A percentile compares a stretch with the other conserved stretches of the same genome.
Conservation (phyloP, 2,113 vertebrate genomes). For the Microtus ochrogaster region DNA sequence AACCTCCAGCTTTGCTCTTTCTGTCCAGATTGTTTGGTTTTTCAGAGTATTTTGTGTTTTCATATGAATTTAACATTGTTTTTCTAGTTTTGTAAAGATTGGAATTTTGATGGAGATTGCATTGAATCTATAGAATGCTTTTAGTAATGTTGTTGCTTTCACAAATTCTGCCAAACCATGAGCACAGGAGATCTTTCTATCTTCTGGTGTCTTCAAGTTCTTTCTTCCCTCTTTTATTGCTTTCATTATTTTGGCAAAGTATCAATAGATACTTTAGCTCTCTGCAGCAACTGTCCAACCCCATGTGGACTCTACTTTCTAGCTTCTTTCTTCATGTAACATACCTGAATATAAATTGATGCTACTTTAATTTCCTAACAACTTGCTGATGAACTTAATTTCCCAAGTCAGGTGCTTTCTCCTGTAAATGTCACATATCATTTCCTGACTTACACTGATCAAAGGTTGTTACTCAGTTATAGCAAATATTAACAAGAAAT, state of each 20-base stretch:
- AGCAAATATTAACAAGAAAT: neutral
- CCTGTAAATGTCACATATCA: neutral
- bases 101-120: neutral
- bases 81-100: neutral
- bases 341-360: neutral
- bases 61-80: neutral
- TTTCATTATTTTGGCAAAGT: neutral
- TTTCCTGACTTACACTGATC: neutral
- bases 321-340: neutral
- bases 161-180: neutral
- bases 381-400: neutral
- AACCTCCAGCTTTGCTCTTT: neutral
- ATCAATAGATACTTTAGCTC: neutral
- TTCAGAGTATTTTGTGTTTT: neutral
- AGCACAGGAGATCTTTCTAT: neutral
- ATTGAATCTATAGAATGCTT: neutral
- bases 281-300: neutral
- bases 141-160: neutral
- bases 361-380: neutral
- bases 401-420: neutral
- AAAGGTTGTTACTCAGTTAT: neutral
- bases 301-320: neutral
- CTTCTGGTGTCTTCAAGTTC: neutral
- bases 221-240: neutral
- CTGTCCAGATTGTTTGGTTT: neutral